Conservation (phyloP, 2,888 invertebrate species). For the Melanostoma scalare region DNA sequence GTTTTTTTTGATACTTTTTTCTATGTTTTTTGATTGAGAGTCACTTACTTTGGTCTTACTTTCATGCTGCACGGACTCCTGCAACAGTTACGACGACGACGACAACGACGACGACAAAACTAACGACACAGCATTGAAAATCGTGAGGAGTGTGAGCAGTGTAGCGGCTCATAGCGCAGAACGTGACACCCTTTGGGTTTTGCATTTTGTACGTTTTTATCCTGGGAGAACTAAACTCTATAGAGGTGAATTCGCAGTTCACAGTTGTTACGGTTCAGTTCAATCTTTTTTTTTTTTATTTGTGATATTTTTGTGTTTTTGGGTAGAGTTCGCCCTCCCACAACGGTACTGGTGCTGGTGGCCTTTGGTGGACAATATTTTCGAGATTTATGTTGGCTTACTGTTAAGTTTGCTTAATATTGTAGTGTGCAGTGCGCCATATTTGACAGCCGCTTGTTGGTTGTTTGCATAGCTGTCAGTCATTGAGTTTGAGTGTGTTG, state of each 20-base stretch:
- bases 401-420: slow-evolving; percentile 28
- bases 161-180: slow-evolving; percentile 51
- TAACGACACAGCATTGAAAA: slow-evolving; percentile 52
- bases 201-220: slow-evolving; percentile 39
- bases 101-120: slow-evolving; percentile 10
- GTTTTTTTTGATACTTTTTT: slow-evolving; percentile 9
- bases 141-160: slow-evolving; percentile 68
- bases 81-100: slow-evolving; percentile 40
- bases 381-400: slow-evolving; percentile 38
- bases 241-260: slow-evolving; percentile 56
- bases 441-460: slow-evolving; percentile 67
- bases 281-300: too few species aligned
- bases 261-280: slow-evolving; percentile 38
- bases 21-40: slow-evolving; percentile 1
- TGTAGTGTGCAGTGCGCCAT: slow-evolving; percentile 43
- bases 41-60: slow-evolving; percentile 63
- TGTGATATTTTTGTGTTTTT: slow-evolving; percentile 5
- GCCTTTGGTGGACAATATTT: slow-evolving; percentile 63
- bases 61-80: slow-evolving; percentile 56
- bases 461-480: slow-evolving; percentile 72
- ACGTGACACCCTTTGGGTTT: slow-evolving; percentile 72
- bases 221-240: slow-evolving; percentile 29
- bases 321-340: slow-evolving; percentile 58
- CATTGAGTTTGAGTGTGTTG: slow-evolving; percentile 55
- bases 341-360: slow-evolving; percentile 32